A percentile compares a stretch with the other conserved stretches of the same genome.
Evolutionary conservation across 2,797 vertebrate genomes (phyloP).

Genomic region (Ctenochaetus hawaiiensis): DNA sequence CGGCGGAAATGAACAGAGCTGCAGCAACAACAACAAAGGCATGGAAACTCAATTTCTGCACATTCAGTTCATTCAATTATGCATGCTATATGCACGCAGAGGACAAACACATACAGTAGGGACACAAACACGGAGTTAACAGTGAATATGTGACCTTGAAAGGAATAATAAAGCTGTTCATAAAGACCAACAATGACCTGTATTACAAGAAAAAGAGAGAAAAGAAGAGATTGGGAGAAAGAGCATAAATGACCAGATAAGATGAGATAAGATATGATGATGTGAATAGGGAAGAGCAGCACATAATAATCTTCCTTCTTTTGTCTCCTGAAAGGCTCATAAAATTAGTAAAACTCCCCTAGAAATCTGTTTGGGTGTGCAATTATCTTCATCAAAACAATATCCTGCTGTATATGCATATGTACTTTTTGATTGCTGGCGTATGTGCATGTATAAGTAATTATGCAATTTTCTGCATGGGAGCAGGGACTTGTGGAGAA

Average conservation of each 20-base stretch:
- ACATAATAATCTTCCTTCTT: constrained; percentile 6
- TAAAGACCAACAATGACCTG: constrained; percentile 32
- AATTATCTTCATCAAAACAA: constrained; percentile 34
- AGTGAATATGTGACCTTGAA: constrained; percentile 47
- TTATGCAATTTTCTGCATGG: constrained; percentile 37
- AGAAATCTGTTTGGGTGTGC: constrained; percentile 39
- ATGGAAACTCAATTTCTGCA: constrained; percentile 66
- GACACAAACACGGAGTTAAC: constrained; percentile 27
- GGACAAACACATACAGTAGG: constrained; percentile 36
- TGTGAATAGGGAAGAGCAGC: neutral
- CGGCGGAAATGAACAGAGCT: constrained; percentile 41
- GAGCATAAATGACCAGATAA: constrained; percentile 22
- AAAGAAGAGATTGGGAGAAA: neutral
- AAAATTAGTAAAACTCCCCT: constrained; percentile 32
- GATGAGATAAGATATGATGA: constrained; percentile 34
- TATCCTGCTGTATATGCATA: constrained; percentile 33
- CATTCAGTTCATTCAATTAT: constrained; percentile 56
- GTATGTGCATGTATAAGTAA: constrained; percentile 39
- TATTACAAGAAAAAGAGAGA: constrained; percentile 16
- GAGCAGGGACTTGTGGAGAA: constrained; percentile 18
- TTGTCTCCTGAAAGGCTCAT: constrained; percentile 10
- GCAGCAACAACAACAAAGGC: constrained; percentile 49
- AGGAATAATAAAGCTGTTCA: constrained; percentile 31
- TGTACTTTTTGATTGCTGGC: constrained; percentile 32
- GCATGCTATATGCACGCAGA: constrained; percentile 39